A percentile compares a stretch with the other conserved stretches of the same genome.
phyloP scores from a whole-genome alignment of 37 sponge, comb jelly and placozoan genomes.

The Geodia barretti region DNA sequence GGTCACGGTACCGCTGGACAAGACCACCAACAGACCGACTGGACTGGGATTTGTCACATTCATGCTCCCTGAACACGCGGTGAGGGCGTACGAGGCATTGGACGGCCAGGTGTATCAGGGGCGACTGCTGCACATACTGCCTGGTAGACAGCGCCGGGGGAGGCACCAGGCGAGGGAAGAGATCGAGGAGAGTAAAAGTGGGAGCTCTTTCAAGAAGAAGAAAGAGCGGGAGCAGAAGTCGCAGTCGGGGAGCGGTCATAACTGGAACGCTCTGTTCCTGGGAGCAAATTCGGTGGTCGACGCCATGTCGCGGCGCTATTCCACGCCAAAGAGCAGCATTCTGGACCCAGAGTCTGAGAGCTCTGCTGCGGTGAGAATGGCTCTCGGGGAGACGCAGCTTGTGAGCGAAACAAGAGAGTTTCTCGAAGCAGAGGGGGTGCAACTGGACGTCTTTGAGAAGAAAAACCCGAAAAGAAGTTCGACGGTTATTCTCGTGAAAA shows the following conservation, averaged over 20 bases:
- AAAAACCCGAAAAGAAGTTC: slow-evolving; percentile 73
- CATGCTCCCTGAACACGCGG: slow-evolving; percentile 94
- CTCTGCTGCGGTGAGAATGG: slow-evolving; percentile 89
- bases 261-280: slow-evolving; percentile 97
- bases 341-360: slow-evolving; percentile 54
- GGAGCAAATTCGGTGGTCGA: slow-evolving; percentile 92
- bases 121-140: slow-evolving; percentile 86
- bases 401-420: slow-evolving; percentile 88
- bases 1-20: slow-evolving; percentile 70
- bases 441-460: slow-evolving; percentile 74
- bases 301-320: slow-evolving; percentile 74
- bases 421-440: slow-evolving; percentile 80
- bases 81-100: slow-evolving; percentile 75
- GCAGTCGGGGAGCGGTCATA: slow-evolving; percentile 61
- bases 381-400: slow-evolving; percentile 94
- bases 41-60: slow-evolving; percentile 93
- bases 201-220: slow-evolving; percentile 74
- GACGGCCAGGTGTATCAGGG: slow-evolving; percentile 90
- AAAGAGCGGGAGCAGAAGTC: slow-evolving; percentile 70
- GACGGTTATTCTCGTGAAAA: slow-evolving; percentile 87
- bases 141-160: slow-evolving; percentile 54
- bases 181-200: background rate
- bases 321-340: slow-evolving; percentile 72
- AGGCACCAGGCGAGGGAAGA: background rate
- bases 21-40: slow-evolving; percentile 68